Base-by-base conservation (phyloP, 2,888 invertebrate species). In the Antheraea assamensis region DNA sequence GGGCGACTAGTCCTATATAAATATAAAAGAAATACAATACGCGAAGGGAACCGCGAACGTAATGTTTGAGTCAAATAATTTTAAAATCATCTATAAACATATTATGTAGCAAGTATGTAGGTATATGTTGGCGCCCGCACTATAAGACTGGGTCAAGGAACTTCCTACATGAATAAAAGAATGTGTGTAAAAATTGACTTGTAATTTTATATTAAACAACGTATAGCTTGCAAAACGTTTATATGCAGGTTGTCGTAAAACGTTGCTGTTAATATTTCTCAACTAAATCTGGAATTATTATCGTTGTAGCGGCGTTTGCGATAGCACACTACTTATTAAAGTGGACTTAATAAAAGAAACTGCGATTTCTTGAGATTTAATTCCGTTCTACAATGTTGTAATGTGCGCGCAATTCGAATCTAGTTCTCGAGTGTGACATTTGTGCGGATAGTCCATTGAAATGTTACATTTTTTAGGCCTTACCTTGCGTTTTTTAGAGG, bases 121-220 rank as follows among this genome's bases (percentile, higher is more conserved):
- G 17, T 27, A 30, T 21, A 64, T 17, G 15, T 64, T 64, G 61
- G 61, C 30, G 61, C 61, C 61, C 30, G 30, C 61, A 27, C 15
- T 64, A 64, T 4, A 30, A 64, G 61, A 64, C 30, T 64, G 61
- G 61, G 61, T 64, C 61, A 64, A 64, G 61, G 61, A 30, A 64
- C 30, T 64, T 64, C 61, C 61, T 64, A 15, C 61, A 64, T 64
- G 27, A 4, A 17, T 30, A 64, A 64, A 64, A 64, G 27, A 21
- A 64, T 64, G 30, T 27, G 61, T 30, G 61, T n/a, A n/a, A 64
- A 64, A 64, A 64, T 64, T 27, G 27, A 64, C 61, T 30, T 64
- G 61, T 64, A 27, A 64, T 64, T 19, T 30, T 64, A 30, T 64
- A 64, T 64, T 64, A 30, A 64, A 64, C 61, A 30, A 17, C 30